A percentile compares a stretch with the other conserved stretches of the same genome.
Evolutionary conservation across 2,888 invertebrate genomes (phyloP).

Genomic region (Dicroscelio sp.): DNA sequence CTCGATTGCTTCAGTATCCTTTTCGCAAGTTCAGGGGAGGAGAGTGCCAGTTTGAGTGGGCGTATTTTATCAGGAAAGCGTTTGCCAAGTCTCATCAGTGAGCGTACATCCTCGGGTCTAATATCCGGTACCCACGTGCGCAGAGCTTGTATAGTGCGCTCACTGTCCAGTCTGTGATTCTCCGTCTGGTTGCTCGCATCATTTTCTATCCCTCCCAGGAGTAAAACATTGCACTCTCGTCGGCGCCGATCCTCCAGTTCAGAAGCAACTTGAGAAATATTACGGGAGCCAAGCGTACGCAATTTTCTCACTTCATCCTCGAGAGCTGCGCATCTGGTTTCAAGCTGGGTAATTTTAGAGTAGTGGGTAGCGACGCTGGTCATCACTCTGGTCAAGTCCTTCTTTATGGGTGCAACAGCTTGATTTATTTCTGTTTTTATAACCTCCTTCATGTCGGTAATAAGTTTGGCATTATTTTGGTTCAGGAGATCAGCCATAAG

Average conservation of each 20-base stretch:
- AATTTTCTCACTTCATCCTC: neutral
- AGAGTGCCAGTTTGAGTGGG: too few species aligned
- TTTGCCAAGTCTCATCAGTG: too few species aligned
- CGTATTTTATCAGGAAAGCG: too few species aligned
- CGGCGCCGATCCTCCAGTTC: constrained; percentile 21
- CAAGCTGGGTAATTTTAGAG: neutral
- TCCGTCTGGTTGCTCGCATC: neutral
- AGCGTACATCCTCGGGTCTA: too few species aligned
- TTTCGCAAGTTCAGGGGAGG: too few species aligned
- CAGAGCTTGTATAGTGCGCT: neutral
- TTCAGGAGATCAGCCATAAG: neutral
- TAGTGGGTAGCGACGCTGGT: neutral
- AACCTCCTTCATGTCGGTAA: neutral
- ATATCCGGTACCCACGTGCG: neutral
- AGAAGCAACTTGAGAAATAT: neutral
- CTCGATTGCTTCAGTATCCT: too few species aligned
- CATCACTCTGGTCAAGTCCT: neutral
- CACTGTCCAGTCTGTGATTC: neutral
- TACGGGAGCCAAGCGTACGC: neutral
- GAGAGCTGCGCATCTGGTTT: neutral
- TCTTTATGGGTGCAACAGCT: neutral
- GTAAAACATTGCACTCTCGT: constrained; percentile 1
- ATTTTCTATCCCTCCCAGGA: constrained; percentile 6
- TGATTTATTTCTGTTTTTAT: neutral
- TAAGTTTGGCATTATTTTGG: neutral